Evolutionary conservation across 2,797 vertebrate genomes (phyloP).

Genomic region (Manis pentadactyla): DNA sequence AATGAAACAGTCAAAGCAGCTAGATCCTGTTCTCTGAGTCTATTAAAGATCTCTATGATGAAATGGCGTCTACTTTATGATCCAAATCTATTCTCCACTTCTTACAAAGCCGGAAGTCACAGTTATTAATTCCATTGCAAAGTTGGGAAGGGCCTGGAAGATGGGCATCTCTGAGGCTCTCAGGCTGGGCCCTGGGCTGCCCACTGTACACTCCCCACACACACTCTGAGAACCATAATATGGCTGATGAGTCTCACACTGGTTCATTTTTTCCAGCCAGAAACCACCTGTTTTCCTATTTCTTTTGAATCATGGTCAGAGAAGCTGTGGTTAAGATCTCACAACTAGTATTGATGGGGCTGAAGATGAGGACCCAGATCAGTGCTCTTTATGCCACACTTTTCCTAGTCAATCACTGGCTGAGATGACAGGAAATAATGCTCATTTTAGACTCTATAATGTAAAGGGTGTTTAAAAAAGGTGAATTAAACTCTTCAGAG

Average conservation of each 20-base stretch:
- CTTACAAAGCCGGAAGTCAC: background rate
- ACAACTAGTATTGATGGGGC: background rate
- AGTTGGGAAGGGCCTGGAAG: too few species aligned
- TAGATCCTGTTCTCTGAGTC: background rate
- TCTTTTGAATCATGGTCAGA: background rate
- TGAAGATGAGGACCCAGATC: background rate
- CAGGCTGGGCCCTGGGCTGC: too few species aligned
- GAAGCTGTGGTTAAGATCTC: background rate
- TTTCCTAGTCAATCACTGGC: background rate
- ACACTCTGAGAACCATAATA: background rate
- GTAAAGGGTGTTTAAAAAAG: background rate
- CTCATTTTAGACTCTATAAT: background rate
- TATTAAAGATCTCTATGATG: background rate
- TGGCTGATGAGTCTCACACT: background rate
- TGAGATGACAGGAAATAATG: background rate
- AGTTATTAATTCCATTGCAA: too few species aligned
- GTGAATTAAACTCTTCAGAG: background rate
- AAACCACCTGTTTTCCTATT: background rate
- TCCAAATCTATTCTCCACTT: background rate
- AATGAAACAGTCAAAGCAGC: background rate
- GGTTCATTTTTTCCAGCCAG: background rate
- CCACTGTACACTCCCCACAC: too few species aligned
- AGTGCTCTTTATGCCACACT: background rate
- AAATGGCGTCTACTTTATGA: conserved; percentile 28
- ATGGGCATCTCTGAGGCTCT: too few species aligned